These are phyloP conservation scores for Apodemia hepburni DNA, from an alignment of 2,888 invertebrate genomes.

Conservation along the genomic window DNA sequence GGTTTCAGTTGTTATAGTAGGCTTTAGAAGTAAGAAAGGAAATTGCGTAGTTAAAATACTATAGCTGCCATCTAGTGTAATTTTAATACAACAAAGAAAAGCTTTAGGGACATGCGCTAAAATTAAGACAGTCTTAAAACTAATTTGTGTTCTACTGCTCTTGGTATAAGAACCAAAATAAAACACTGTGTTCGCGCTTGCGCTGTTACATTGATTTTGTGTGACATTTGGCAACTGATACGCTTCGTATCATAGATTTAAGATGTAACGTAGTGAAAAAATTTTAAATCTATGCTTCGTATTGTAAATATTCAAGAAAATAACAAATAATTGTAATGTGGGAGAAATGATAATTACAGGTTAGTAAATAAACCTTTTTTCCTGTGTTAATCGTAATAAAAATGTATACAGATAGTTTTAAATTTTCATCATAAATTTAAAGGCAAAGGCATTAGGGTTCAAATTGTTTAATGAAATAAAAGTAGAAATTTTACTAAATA, in stretches of 20 bases:
- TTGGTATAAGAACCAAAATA: slow-evolving; percentile 31
- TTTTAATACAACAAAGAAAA: slow-evolving; percentile 8
- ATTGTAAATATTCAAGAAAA: slow-evolving; percentile 22
- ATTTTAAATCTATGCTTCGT: too few relatives aligned
- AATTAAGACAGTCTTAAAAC: slow-evolving; percentile 21
- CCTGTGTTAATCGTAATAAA: too few relatives aligned
- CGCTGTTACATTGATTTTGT: slow-evolving; percentile 62
- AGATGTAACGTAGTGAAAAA: too few relatives aligned
- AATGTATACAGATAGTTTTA: too few relatives aligned
- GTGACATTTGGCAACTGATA: slow-evolving; percentile 41
- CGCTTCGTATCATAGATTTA: too few relatives aligned
- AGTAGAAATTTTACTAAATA: too few relatives aligned
- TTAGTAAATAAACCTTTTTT: slow-evolving; percentile 34
- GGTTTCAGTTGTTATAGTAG: neutral
- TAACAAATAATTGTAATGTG: slow-evolving; percentile 29
- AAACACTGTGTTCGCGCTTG: slow-evolving; percentile 47
- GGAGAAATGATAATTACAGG: slow-evolving; percentile 53
- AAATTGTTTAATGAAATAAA: too few relatives aligned
- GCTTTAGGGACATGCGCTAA: slow-evolving; percentile 9
- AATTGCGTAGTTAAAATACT: neutral
- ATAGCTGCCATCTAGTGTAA: slow-evolving; percentile 29
- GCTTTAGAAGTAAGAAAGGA: neutral
- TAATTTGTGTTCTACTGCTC: slow-evolving; percentile 19
- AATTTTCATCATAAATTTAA: too few relatives aligned
- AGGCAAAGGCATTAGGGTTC: too few relatives aligned